Base-by-base conservation (phyloP, 1,140 invertebrate species). In the Bombus terrestris region DNA sequence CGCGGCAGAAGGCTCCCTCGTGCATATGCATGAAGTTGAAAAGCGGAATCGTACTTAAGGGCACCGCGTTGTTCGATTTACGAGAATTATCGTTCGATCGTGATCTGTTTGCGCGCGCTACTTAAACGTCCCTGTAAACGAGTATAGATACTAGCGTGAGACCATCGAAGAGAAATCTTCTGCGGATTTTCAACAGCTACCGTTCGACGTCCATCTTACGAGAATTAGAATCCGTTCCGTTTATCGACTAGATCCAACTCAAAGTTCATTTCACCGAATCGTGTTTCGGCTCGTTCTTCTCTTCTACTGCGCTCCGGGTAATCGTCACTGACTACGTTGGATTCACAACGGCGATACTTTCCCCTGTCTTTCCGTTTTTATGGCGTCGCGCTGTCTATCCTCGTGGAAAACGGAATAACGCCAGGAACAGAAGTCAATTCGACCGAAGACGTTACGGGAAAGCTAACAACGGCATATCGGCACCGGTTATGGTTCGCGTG, bases 401-500 rank as follows among this genome's bases (percentile, higher is more conserved):
- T 68, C n/a, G 39, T 41, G 62, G 43, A 83, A 76, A 76, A 28
- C 25, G 35, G 69, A 62, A 68, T 43, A 43, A 66, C 59, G 39
- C 0, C 66, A 10, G 47, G n/a, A 35, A 59, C 47, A 5, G 25
- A 53, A 59, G 28, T 41, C 12, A 18, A 47, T 71, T 32, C 10
- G 53, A 28, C 37, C 41, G 59, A 22, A 35, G 4, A 69, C n/a
- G 47, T 82, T 77, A 57, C 47, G 74, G 39, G 32, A 53, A 53
- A 53, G 47, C 5, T 22, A 53, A 53, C 47, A 53, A 53, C 47
- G 47, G 47, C 6, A 22, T 22, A 22, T 71, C 32, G 74, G 10
- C 1, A 59, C 57, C 39, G 81, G 47, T 83, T 83, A 88, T 75
- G 69, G 53, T 73, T 59, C 74, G 22, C 86, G 13, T 6, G 80